Conservation (phyloP, 1,140 invertebrate genomes). For the Drosophila ercepeae region DNA sequence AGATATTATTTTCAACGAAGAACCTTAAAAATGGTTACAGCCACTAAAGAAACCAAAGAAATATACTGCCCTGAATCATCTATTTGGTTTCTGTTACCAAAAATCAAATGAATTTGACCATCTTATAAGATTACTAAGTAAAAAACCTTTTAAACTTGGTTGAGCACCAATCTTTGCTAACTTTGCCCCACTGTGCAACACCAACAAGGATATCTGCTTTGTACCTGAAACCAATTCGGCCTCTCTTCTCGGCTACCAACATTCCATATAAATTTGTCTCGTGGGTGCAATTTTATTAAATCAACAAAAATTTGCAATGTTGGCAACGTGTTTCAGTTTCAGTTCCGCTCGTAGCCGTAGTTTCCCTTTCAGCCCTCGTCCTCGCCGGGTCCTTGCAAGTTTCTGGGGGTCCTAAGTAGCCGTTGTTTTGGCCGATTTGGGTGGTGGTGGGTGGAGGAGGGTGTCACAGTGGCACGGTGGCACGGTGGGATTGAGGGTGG, state of each 20-base stretch:
- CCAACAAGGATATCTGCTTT: slow-evolving; percentile 43
- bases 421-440: slow-evolving; percentile 11
- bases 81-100: too few relatives aligned
- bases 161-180: too few relatives aligned
- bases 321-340: slow-evolving; percentile 53
- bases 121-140: too few relatives aligned
- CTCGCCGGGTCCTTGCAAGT: slow-evolving; percentile 8
- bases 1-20: too few relatives aligned
- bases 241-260: slow-evolving; percentile 67
- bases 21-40: too few relatives aligned
- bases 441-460: slow-evolving; percentile 23
- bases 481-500: slow-evolving; percentile 16
- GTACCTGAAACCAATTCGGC: slow-evolving; percentile 71
- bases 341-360: slow-evolving; percentile 25
- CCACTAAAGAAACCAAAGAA: too few relatives aligned
- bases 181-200: slow-evolving; percentile 39
- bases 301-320: slow-evolving; percentile 83
- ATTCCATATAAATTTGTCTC: slow-evolving; percentile 82
- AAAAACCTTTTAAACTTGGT: too few relatives aligned
- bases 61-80: too few relatives aligned
- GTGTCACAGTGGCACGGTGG: too few relatives aligned
- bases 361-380: slow-evolving; percentile 13
- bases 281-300: slow-evolving; percentile 83
- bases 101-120: too few relatives aligned
- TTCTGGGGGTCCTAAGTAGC: slow-evolving; percentile 56